Evolutionary conservation across 2,888 invertebrate species (phyloP), one percentile per base, ranked within the genome.

Genomic region (Leptopilina syphax): DNA sequence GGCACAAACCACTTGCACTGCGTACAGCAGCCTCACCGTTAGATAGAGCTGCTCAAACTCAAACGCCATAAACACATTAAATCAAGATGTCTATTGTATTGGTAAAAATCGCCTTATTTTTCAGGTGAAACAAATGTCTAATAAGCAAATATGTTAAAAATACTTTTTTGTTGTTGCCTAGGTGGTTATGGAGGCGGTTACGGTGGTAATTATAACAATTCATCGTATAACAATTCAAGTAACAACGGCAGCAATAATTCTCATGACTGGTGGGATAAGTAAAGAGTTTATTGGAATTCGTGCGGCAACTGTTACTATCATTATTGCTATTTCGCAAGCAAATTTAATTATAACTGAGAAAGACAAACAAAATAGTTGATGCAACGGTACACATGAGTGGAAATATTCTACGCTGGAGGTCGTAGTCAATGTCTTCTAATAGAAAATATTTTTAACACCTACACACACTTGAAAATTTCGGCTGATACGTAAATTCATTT

Each of bases 181-280:
- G 90, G 90, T 79, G 87, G 87, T 85, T 90, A 91, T 76, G 91
- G 91, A 77, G 89, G 90, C 24, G 87, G 85, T 79, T 90, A 91
- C 77, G 91, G 91, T 79, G 89, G 90, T 83, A 91, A 88, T 81
- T 89, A 85, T 85, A 89, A 86, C 84, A 89, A 89, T 80, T 86
- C 90, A 79, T 89, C 90, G 82, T 89, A 91, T 87, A 89, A 89
- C 84, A 90, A 85, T 85, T 87, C 89, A 79, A 83, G 87, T 83
- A 91, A 90, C 85, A 91, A 89, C 77, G 90, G 89, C 80, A 81
- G 86, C 81, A 86, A 87, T 85, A 88, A 86, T 85, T 90, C 89
- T 82, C 88, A 89, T 65, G 91, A 92, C 85, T 92, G 92, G 92
- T 92, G 92, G 92, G 88, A 84, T 68, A 87, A 85, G 85, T 87